Evolutionary conservation across 2,113 vertebrate genomes (phyloP).

Genomic region (Rhizomys pruinosus): DNA sequence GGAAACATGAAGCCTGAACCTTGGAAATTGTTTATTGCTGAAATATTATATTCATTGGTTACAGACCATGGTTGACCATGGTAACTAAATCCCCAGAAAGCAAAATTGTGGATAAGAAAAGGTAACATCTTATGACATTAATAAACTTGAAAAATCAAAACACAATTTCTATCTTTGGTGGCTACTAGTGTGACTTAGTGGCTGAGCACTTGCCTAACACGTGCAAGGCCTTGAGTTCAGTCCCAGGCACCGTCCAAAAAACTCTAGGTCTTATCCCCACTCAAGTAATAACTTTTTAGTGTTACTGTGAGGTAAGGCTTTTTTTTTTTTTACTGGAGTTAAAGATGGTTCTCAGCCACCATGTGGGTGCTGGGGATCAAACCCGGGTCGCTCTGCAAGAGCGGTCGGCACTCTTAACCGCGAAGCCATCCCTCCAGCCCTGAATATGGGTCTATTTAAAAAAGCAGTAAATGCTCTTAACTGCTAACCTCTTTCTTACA

Average conservation of each 20-base stretch:
- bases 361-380: no score
- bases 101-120: background rate
- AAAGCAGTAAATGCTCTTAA: no score
- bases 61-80: background rate
- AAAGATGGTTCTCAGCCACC: no score
- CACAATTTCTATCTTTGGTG: background rate
- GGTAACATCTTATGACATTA: background rate
- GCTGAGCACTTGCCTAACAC: background rate
- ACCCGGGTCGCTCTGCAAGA: no score
- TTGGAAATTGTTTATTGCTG: background rate
- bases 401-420: no score
- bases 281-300: background rate
- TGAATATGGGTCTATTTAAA: no score
- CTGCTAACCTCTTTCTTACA: no score
- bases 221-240: background rate
- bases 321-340: no score
- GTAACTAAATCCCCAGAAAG: background rate
- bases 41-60: background rate
- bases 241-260: background rate
- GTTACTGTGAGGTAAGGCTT: background rate
- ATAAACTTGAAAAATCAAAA: constrained; percentile 26
- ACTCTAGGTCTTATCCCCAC: background rate
- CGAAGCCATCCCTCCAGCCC: no score
- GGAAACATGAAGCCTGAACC: background rate
- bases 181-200: background rate